phyloP scores from a whole-genome alignment of 2,888 invertebrate species.

The Odiellus spinosus region DNA sequence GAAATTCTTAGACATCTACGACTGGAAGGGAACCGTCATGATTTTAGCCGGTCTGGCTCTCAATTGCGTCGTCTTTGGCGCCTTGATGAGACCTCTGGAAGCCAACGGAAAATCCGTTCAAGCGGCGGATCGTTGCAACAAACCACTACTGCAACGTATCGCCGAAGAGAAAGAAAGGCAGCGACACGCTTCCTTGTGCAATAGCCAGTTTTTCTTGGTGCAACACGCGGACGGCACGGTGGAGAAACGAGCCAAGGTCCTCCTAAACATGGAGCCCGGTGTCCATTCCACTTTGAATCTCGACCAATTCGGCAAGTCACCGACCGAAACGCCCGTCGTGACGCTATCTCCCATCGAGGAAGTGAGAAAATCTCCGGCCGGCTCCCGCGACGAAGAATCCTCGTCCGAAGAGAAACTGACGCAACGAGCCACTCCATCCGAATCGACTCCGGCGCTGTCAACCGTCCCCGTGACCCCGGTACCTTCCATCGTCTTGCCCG shows the following conservation, averaged over 20 bases:
- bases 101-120: not conserved
- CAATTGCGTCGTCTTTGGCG: constrained; percentile 28
- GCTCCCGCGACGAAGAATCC: constrained; percentile 26
- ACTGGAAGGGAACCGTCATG: constrained; percentile 78
- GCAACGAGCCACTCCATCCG: not conserved
- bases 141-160: constrained; percentile 75
- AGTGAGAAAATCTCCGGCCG: constrained; percentile 38
- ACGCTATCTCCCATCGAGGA: constrained; percentile 80
- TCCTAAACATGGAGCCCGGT: constrained; percentile 79
- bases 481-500: constrained; percentile 8
- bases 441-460: not conserved
- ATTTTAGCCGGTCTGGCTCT: constrained; percentile 35
- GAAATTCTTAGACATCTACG: constrained; percentile 54
- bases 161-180: constrained; percentile 57
- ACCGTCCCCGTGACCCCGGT: constrained; percentile 6
- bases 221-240: constrained; percentile 78
- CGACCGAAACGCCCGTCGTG: constrained; percentile 50
- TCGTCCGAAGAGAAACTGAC: not conserved
- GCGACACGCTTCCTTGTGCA: constrained; percentile 59
- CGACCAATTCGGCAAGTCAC: constrained; percentile 50
- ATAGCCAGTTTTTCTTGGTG: constrained; percentile 62
- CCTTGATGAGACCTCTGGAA: constrained; percentile 34
- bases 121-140: constrained; percentile 26
- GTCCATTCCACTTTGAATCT: constrained; percentile 81
- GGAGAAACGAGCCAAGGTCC: constrained; percentile 76